Base-by-base conservation (phyloP, 2,888 invertebrate genomes). In the Venustoraphidia nigricollis region DNA sequence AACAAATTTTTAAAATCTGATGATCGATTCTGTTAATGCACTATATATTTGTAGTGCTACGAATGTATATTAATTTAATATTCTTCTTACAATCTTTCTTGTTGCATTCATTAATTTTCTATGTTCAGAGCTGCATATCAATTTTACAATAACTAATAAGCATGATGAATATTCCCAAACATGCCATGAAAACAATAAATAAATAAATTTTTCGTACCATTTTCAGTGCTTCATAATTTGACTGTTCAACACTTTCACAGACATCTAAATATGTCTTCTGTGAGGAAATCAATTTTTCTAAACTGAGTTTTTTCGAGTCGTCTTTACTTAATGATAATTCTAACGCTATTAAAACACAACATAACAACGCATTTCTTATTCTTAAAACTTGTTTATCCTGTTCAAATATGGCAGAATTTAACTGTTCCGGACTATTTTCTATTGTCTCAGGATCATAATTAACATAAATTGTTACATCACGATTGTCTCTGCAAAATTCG, bases 401-500 rank as follows among this genome's bases (percentile, higher is more conserved):
- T 37, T 54, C 50, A 49, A 63, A 64, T 35, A 63, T 53, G 5
- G 46, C 46, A 49, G 56, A 53, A 8, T 60, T 56, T 45, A 60
- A 60, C 64, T 69, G 13, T 58, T 61, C 58, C 58, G 69, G 13
- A 60, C 58, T 8, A 56, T 60, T 4, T 58, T 60, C 53, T 64
- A 71, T 48, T 56, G 65, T 48, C 59, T 66, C 71, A 0, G 81
- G 79, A 57, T 86, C 82, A 79, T 79, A 86, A 55, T 74, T 75
- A 9, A 79, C 70, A 58, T 83, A 77, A 8, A 84, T 81, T 51
- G 73, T 71, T 34, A 87, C 68, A 64, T 91, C 89, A 40, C 88
- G 76, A 67, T 90, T 90, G 67, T 90, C 88, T 44, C 76, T 75
- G 60, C 53, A 55, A 37, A 17, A 45, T 45, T n/a, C 3, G 34